A percentile compares a stretch with the other conserved stretches of the same genome.
These are phyloP conservation scores for Mormyrops boulengeri DNA, from an alignment of 2,797 vertebrate genomes.

Conservation along the genomic window DNA sequence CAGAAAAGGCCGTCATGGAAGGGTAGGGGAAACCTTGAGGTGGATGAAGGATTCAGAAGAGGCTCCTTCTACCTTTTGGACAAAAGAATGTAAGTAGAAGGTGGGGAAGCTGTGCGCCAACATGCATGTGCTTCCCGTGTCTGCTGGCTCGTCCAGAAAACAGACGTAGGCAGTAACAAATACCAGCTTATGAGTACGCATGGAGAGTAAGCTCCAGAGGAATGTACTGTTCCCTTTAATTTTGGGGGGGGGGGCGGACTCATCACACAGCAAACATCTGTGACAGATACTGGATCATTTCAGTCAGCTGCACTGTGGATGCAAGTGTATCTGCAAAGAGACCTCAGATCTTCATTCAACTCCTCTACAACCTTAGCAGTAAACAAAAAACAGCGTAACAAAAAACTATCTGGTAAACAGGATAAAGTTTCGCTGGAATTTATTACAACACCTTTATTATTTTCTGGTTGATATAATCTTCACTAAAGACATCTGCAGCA, in stretches of 20 bases:
- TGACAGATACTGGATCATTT: neutral
- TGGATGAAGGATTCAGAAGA: neutral
- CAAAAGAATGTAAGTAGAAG: neutral
- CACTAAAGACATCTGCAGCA: neutral
- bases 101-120: neutral
- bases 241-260: neutral
- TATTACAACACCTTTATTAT: neutral
- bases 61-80: neutral
- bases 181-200: neutral
- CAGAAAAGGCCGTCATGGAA: neutral
- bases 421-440: neutral
- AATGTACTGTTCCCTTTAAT: slow-evolving; percentile 11
- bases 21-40: neutral
- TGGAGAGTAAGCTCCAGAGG: neutral
- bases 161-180: neutral
- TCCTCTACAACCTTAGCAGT: neutral
- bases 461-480: neutral
- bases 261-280: neutral
- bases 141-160: neutral
- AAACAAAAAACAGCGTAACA: neutral
- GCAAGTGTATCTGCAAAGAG: neutral
- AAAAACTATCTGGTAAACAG: neutral
- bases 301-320: neutral
- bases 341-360: neutral
- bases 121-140: neutral